Base-by-base conservation (phyloP, 2,113 vertebrate genomes). In the Pseudopipra pipra region DNA sequence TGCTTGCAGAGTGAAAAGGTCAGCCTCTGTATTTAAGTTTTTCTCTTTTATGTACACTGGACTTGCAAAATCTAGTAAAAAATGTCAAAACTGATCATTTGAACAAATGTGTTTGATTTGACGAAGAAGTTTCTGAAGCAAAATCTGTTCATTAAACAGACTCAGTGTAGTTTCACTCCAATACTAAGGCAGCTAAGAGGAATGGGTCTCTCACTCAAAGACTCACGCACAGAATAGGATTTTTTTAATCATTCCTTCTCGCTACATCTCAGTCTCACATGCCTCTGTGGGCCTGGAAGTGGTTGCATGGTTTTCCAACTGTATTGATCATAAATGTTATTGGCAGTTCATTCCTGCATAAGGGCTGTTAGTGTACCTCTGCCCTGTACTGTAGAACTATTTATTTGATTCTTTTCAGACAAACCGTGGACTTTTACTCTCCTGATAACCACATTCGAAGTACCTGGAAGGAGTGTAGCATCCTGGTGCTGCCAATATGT, bases 1-100 rank as follows among this genome's bases (percentile, higher is more conserved):
- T 95, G 91, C 91, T 97, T 95, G 73, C 94, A 97, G 70, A 92
- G 94, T 82, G 77, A 85, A 96, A 96, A 96, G 96, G 96, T 97
- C 95, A 73, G 18, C 41, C 41, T 85, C 81, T 67, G 55, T 90
- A 39, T 92, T 77, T 85, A 93, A 91, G 54, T 70, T 92, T 85
- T 79, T 52, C 55, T 84, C 35, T 81, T 83, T 86, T 95, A 87
- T 24, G 66, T 94, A 91, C 89, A 68, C 74, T 85, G 37, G 52
- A n/a, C 91, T 97, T 97, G 89, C 93, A 94, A 95, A 97, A 96
- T 70, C 77, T 54, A 22, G 77, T 68, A 1, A 73, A 56, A 93
- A 91, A 16, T 4, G 0, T 87, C 62, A 81, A 75, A 94, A 78
- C 61, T 44, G 52, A 58, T 87, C 75, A 77, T 92, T 91, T 58